phyloP scores from a whole-genome alignment of 2,888 invertebrate species.

The Drosophila leonis region DNA sequence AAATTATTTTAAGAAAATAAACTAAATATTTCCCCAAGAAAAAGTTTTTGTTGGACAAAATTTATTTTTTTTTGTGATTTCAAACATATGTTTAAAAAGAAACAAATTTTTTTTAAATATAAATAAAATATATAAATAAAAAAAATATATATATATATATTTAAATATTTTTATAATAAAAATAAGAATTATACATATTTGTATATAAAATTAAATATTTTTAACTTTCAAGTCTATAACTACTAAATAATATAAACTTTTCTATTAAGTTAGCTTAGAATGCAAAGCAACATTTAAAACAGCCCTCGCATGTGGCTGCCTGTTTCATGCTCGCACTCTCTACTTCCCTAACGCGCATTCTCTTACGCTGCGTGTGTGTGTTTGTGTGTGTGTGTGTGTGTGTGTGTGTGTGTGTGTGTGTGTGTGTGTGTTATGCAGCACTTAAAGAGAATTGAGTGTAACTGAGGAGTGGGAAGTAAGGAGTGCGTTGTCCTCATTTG shows the following conservation, averaged over 20 bases:
- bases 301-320: constrained; percentile 32
- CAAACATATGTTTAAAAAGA: no score
- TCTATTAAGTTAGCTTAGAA: neutral
- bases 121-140: no score
- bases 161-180: no score
- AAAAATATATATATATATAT: no score
- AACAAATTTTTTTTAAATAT: no score
- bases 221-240: no score
- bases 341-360: constrained; percentile 2
- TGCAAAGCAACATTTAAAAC: neutral
- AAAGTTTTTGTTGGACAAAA: no score
- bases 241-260: no score
- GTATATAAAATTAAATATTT: no score
- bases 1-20: neutral
- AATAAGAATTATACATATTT: no score
- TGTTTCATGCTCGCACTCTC: neutral
- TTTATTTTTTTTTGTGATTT: no score
- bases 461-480: constrained; percentile 43
- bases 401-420: neutral
- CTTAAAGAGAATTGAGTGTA: constrained; percentile 81
- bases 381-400: neutral
- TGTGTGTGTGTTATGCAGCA: constrained; percentile 49
- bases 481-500: constrained; percentile 79
- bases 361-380: neutral
- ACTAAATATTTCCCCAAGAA: no score